Conservation (phyloP, 2,797 vertebrate genomes). For the Linurgus olivaceus region DNA sequence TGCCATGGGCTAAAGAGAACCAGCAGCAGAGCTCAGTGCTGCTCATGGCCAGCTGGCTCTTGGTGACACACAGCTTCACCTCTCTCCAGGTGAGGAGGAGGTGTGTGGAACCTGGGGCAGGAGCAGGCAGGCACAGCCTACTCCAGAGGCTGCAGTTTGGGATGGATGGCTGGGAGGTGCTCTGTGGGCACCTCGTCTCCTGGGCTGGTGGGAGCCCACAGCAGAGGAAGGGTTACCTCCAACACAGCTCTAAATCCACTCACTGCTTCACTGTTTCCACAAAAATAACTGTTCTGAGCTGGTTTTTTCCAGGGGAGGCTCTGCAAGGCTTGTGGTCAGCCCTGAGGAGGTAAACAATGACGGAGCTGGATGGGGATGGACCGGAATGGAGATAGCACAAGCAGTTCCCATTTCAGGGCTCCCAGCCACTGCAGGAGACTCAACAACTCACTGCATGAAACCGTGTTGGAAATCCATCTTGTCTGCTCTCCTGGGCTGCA, state of each 20-base stretch:
- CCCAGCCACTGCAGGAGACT: not conserved
- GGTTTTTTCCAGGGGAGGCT: not conserved
- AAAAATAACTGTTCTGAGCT: not conserved
- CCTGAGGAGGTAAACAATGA: slow-evolving; percentile 27
- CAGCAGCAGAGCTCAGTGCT: not conserved
- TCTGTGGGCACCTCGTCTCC: not conserved
- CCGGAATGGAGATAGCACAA: not conserved
- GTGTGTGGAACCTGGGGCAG: not conserved
- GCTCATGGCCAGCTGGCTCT: not conserved
- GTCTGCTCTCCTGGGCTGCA: not conserved
- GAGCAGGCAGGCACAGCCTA: not conserved
- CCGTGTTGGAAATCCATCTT: not conserved
- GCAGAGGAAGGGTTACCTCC: not conserved
- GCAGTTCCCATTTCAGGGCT: not conserved
- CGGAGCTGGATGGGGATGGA: not conserved
- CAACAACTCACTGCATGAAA: not conserved
- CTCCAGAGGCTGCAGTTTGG: not conserved
- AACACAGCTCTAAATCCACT: not conserved
- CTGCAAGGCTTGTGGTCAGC: not conserved
- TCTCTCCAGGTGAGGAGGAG: not conserved
- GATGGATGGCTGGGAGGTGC: not conserved
- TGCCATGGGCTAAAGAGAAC: not conserved
- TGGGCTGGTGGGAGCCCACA: not conserved
- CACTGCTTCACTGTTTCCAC: slow-evolving; percentile 27
- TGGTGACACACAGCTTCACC: not conserved